Base-by-base conservation (phyloP, 1,140 invertebrate genomes). In the Myzus persicae region DNA sequence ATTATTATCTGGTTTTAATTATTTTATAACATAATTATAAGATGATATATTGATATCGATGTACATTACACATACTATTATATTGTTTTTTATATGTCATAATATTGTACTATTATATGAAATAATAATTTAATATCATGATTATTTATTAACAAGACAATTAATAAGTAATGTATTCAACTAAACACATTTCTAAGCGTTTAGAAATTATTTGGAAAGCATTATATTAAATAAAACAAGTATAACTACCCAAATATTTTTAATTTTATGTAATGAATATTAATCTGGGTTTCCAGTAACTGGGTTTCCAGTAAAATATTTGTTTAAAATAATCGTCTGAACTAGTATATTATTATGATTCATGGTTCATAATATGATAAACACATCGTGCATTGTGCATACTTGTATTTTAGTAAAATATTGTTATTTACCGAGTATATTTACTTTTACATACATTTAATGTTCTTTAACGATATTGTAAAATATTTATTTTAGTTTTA, bases 401-500 rank as follows among this genome's bases (percentile, higher is more conserved):
- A 76, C 59, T 76, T 14, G n/a, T 76, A n/a, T 76, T 76, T 18
- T 76, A 84, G 1, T 11, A 42, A 84, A 84, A 84, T 42, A 84
- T 84, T 42, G 82, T 84, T 84, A 42, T 84, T 84, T 14, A 84
- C 40, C 82, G 5, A 84, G 24, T 84, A 26, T 42, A 84, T 40
- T 84, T 84, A 84, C 24, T 84, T 84, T 40, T 84, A 84, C 38
- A 26, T 40, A 84, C 8, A 42, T 40, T 40, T 87, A 87, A 89
- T 51, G 46, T 54, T 89, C 88, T 89, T 89, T 54, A 54, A 89
- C 18, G 14, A 54, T 54, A 54, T 89, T 38, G 87, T 89, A 89
- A 38, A 38, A 26, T 26, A 89, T 89, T 89, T 40, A 38, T 89
- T 89, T 89, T 89, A 54, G 88, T 89, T 89, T 54, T 89, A 54